Evolutionary conservation across 2,113 vertebrate species (phyloP), one percentile per base, ranked within the genome.

Genomic region (Phylloscopus trochilus): DNA sequence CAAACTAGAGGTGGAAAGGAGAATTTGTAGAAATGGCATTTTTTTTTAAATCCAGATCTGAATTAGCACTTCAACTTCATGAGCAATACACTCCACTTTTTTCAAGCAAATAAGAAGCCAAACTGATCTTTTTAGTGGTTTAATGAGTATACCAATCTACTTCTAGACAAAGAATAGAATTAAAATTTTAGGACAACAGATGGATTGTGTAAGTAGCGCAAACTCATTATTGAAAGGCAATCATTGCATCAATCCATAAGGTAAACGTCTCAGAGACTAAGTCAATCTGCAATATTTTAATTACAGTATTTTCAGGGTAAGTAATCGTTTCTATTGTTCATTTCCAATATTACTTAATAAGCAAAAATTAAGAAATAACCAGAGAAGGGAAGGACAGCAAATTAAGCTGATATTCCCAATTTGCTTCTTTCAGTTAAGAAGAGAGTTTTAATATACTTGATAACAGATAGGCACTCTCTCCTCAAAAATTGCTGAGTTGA

Each of bases 401-500:
- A 82, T 94, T 74, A 94, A 66, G 63, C 11, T 19, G 88, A 92
- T 93, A 88, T 22, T 93, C 51, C 1, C 24, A 41, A 67, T 67
- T 95, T 67, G 84, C 44, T 77, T 79, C 24, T 76, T 87, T 81
- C 62, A 73, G 8, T 91, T 85, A 93, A 93, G 92, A 76, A 51
- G 31, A 83, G 17, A 56, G 15, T 66, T 83, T 83, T 69, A 77
- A 92, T 79, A 52, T 46, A 78, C 35, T 90, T 92, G 28, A 43
- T 82, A 94, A 95, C 33, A 90, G 67, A 94, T 59, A 91, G 4
- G 21, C 66, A 92, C 52, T 93, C 69, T 87, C 10, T 47, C 19
- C 44, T 83, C 56, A 95, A 95, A 95, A 96, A 95, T 5, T 93
- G 87, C 90, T 79, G 77, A 91, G 60, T 84, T 81, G 59, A 96